phyloP scores from a whole-genome alignment of 2,113 vertebrate genomes.

The Chauna torquata region DNA sequence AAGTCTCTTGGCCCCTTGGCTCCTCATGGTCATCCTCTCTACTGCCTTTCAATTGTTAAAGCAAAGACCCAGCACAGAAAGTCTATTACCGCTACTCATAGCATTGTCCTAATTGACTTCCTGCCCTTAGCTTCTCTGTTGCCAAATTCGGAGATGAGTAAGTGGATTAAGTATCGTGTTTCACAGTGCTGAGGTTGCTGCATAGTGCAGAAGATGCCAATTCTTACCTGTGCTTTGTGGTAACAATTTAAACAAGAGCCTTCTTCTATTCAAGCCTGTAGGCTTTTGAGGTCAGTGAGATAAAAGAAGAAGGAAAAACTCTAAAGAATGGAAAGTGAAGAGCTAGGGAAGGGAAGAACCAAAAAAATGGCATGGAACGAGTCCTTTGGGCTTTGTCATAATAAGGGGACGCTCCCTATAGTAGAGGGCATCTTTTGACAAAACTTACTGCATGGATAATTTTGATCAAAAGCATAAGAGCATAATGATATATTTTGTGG shows the following conservation, averaged over 20 bases:
- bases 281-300: not conserved
- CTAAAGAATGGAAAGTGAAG: not conserved
- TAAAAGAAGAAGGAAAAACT: not conserved
- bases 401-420: not conserved
- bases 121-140: not conserved
- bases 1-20: not conserved
- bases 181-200: not conserved
- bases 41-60: not conserved
- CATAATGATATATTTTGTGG: not conserved
- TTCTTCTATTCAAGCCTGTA: not conserved
- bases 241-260: not conserved
- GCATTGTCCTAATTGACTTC: not conserved
- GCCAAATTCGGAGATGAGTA: not conserved
- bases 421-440: not conserved
- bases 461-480: not conserved
- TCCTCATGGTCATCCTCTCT: not conserved
- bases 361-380: not conserved
- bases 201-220: not conserved
- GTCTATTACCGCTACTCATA: not conserved
- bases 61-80: not conserved
- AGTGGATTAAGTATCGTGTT: not conserved
- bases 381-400: not conserved
- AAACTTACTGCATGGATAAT: not conserved
- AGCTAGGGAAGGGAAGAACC: not conserved
- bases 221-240: not conserved